Evolutionary conservation across 2,888 invertebrate species (phyloP).

Genomic region (Tholera decimalis): DNA sequence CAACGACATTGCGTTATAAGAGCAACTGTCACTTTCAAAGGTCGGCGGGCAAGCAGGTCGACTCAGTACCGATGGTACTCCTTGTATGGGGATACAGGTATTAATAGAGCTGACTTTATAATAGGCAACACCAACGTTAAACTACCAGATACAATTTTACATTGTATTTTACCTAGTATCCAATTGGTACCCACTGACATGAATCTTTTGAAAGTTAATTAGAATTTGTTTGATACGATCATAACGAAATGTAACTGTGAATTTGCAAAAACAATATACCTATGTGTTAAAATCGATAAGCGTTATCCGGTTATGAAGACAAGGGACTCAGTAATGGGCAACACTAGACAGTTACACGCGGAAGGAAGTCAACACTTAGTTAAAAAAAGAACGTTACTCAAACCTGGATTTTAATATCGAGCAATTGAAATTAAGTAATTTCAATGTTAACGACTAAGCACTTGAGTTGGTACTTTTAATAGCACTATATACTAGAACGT

Average conservation of each 20-base stretch:
- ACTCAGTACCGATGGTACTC: slow-evolving; percentile 43
- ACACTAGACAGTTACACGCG: slow-evolving; percentile 61
- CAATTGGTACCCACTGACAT: not conserved
- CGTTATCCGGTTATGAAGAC: slow-evolving; percentile 41
- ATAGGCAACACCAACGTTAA: not conserved
- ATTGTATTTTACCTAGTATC: not conserved
- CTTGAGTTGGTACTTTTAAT: slow-evolving; percentile 5
- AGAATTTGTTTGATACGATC: slow-evolving; percentile 30
- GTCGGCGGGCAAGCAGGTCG: slow-evolving; percentile 81
- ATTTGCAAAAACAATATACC: slow-evolving; percentile 31
- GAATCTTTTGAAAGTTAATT: slow-evolving; percentile 29
- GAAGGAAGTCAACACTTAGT: slow-evolving; percentile 68
- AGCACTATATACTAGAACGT: not conserved
- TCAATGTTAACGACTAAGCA: slow-evolving; percentile 1
- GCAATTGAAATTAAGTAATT: slow-evolving; percentile 61
- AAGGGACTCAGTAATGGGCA: slow-evolving; percentile 55
- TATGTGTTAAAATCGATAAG: slow-evolving; percentile 22
- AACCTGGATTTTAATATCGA: slow-evolving; percentile 64
- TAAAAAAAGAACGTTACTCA: slow-evolving; percentile 70
- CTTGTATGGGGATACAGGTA: slow-evolving; percentile 25
- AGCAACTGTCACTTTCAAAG: slow-evolving; percentile 90
- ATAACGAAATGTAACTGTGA: slow-evolving; percentile 30
- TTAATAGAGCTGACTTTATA: slow-evolving; percentile 7
- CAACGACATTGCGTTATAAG: slow-evolving; percentile 81
- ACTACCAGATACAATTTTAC: not conserved